phyloP scores from a whole-genome alignment of 2,797 vertebrate genomes.

The Babyrousa celebensis region DNA sequence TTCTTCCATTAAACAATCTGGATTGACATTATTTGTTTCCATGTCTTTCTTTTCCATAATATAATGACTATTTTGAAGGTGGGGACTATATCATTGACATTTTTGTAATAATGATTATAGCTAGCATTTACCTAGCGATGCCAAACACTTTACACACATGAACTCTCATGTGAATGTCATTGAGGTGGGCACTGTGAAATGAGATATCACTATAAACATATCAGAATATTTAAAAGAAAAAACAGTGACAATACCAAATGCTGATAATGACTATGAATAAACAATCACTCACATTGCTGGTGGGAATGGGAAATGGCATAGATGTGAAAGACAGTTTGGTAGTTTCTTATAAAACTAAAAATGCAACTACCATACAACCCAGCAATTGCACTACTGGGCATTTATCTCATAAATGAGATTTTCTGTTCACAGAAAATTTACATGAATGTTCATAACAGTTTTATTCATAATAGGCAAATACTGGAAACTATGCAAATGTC shows the following conservation, averaged over 20 bases:
- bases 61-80: constrained; percentile 38
- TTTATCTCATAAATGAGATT: constrained; percentile 26
- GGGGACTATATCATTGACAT: background rate
- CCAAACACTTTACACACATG: constrained; percentile 2
- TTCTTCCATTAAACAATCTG: background rate
- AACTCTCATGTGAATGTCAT: background rate
- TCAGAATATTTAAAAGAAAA: background rate
- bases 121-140: constrained; percentile 28
- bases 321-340: background rate
- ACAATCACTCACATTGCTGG: constrained; percentile 10
- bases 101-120: constrained; percentile 54
- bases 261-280: constrained; percentile 20
- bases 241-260: background rate
- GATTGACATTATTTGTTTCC: constrained; percentile 58
- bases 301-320: background rate
- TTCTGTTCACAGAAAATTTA: background rate
- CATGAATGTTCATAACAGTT: background rate
- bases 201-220: constrained; percentile 2
- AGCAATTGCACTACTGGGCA: background rate
- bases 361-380: background rate
- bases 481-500: constrained; percentile 3
- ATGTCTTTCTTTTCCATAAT: constrained; percentile 23
- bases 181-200: constrained; percentile 34
- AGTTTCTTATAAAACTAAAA: constrained; percentile 54
- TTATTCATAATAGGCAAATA: background rate